A percentile compares a stretch with the other conserved stretches of the same genome.
phyloP scores from a whole-genome alignment of 2,113 vertebrate genomes.

The Sturnus vulgaris region DNA sequence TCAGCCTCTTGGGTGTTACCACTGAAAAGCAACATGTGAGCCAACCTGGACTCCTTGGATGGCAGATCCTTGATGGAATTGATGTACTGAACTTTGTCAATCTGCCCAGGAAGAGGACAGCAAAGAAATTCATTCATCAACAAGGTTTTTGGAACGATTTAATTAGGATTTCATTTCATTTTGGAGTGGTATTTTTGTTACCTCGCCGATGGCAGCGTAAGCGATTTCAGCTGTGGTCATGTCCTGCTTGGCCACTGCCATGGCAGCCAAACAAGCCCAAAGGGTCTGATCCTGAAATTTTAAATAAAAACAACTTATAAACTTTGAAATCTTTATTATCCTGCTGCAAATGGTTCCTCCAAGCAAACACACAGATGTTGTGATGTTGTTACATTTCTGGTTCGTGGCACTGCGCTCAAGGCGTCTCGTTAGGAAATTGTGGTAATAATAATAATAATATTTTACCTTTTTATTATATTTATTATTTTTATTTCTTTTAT shows the following conservation, averaged over 20 bases:
- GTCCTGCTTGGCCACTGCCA: slow-evolving; percentile 89
- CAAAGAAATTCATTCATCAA: accelerated
- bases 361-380: not conserved
- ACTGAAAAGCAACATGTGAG: slow-evolving; percentile 89
- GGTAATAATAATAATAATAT: not conserved
- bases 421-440: not conserved
- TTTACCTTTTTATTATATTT: not conserved
- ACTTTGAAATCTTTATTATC: not conserved
- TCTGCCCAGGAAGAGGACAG: slow-evolving; percentile 65
- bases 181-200: slow-evolving; percentile 12
- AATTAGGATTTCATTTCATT: not conserved
- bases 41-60: slow-evolving; percentile 88
- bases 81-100: slow-evolving; percentile 92
- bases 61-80: slow-evolving; percentile 89
- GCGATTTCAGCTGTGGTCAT: slow-evolving; percentile 89
- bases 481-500: not conserved
- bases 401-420: accelerated
- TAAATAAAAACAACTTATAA: not conserved
- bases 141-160: not conserved
- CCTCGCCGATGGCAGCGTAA: slow-evolving; percentile 90
- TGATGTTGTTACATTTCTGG: not conserved
- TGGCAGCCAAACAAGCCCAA: slow-evolving; percentile 95
- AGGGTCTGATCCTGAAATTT: slow-evolving; percentile 83
- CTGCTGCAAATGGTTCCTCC: not conserved
- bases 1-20: slow-evolving; percentile 90